A percentile compares a stretch with the other conserved stretches of the same genome.
Evolutionary conservation across 2,797 vertebrate genomes (phyloP).

Genomic region (Cetoscarus ocellatus): DNA sequence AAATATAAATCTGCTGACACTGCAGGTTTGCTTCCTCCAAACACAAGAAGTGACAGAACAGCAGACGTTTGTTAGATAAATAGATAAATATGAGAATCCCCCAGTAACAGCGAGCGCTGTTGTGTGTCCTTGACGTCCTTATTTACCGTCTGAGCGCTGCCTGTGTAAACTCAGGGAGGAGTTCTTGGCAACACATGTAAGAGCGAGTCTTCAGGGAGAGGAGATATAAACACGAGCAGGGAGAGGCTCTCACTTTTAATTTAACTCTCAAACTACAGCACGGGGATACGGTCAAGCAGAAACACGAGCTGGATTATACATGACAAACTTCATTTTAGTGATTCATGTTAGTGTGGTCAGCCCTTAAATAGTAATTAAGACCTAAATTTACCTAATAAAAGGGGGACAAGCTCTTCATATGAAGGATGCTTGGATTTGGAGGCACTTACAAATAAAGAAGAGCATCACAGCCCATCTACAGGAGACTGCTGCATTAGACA

Average conservation of each 20-base stretch:
- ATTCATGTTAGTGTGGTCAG: too few species aligned
- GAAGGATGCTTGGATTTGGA: too few species aligned
- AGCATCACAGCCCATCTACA: too few species aligned
- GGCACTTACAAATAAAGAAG: too few species aligned
- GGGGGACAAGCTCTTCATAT: too few species aligned
- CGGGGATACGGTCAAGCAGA: too few species aligned
- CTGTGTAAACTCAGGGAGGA: background rate
- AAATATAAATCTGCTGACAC: background rate
- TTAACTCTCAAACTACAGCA: background rate
- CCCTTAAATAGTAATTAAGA: too few species aligned
- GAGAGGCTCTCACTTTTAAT: background rate
- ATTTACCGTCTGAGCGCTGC: background rate
- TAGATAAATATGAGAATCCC: background rate
- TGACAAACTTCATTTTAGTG: too few species aligned
- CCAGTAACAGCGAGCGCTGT: background rate
- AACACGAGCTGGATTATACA: too few species aligned
- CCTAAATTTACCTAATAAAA: too few species aligned
- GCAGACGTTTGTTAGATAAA: background rate
- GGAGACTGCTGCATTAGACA: too few species aligned
- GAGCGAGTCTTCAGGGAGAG: background rate
- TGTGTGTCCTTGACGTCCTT: background rate
- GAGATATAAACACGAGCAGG: background rate
- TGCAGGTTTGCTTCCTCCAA: background rate
- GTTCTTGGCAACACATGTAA: slow-evolving; percentile 1
- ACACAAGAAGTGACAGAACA: background rate